Evolutionary conservation across 92 coral and sea anemone species (phyloP).

Genomic region (Porites divaricata): DNA sequence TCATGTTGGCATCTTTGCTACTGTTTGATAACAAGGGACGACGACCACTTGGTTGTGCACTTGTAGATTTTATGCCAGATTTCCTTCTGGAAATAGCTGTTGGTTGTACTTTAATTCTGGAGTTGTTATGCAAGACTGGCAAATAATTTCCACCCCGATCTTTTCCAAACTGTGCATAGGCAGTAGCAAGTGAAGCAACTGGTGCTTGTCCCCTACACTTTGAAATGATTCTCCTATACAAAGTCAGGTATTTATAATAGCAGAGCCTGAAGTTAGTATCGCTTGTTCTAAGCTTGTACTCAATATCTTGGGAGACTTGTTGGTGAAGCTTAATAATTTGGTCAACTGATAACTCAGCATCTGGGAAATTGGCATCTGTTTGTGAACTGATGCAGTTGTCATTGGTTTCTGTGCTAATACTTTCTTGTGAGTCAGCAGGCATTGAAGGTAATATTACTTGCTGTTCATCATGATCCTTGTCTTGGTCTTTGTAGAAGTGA

Average conservation of each 20-base stretch:
- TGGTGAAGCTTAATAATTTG: constrained; percentile 56
- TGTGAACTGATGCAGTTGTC: neutral
- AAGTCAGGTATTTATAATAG: constrained; percentile 55
- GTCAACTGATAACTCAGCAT: constrained; percentile 29
- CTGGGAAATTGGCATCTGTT: neutral
- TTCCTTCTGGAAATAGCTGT: constrained; percentile 66
- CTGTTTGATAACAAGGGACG: neutral
- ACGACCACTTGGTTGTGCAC: constrained; percentile 59
- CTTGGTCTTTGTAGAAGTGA: constrained; percentile 19
- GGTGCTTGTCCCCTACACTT: constrained; percentile 73
- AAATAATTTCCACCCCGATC: constrained; percentile 44
- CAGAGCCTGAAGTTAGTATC: constrained; percentile 53
- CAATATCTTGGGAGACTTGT: constrained; percentile 59
- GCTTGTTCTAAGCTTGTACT: constrained; percentile 58
- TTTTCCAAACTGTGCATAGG: constrained; percentile 57
- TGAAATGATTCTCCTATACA: constrained; percentile 45
- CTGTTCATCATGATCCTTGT: constrained; percentile 5
- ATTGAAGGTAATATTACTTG: neutral
- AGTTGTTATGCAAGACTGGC: constrained; percentile 62
- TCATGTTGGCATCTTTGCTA: constrained; percentile 25
- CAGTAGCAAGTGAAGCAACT: constrained; percentile 60
- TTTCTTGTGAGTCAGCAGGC: neutral
- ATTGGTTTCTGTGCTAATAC: neutral
- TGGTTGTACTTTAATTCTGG: constrained; percentile 63
- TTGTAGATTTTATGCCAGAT: constrained; percentile 59